Evolutionary conservation across 1,140 invertebrate species (phyloP), one percentile per base, ranked within the genome.

Genomic region (Periplaneta americana): DNA sequence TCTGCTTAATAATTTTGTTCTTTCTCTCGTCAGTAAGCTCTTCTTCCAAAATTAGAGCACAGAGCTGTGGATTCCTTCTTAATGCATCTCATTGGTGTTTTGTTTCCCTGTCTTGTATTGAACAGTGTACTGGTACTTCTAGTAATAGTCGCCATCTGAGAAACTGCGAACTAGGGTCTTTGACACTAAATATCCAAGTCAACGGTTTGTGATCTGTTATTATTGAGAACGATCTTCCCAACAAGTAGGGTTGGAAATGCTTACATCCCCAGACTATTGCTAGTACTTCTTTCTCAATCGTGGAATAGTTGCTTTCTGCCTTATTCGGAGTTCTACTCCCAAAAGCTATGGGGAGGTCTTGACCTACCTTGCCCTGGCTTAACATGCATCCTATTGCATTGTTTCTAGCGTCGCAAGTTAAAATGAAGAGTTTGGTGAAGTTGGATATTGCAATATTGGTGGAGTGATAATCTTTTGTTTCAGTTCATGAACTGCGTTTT

Each of bases 171-270:
- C 85, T 87, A 17, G 88, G 87, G 75, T 91, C 88, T 82, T 90
- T 91, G 0, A 89, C 81, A 17, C 86, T 87, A 36, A 87, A 86
- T 4, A 92, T 83, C 87, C 88, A 91, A 36, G 83, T 85, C 31
- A 92, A 83, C 0, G 89, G 87, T 83, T 86, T 85, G 83, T 92
- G 89, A 82, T 93, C 91, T 1, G 89, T 92, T 17, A 88, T 79
- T 2, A 92, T 85, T 32, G 83, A 88, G 82, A 92, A 92, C 76
- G 88, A 86, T 39, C 79, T 85, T 28, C 88, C 88, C 80, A 88
- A 88, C 5, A 92, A 80, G 84, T 90, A 92, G 33, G 87, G 86
- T 80, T 86, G 81, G 81, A 91, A 91, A 39, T 90, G 85, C 76
- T 88, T 84, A 0, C 88, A 84, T 1, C 86, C 86, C 85, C 86